phyloP scores from a whole-genome alignment of 2,888 invertebrate genomes.

The Cerastis leucographa region DNA sequence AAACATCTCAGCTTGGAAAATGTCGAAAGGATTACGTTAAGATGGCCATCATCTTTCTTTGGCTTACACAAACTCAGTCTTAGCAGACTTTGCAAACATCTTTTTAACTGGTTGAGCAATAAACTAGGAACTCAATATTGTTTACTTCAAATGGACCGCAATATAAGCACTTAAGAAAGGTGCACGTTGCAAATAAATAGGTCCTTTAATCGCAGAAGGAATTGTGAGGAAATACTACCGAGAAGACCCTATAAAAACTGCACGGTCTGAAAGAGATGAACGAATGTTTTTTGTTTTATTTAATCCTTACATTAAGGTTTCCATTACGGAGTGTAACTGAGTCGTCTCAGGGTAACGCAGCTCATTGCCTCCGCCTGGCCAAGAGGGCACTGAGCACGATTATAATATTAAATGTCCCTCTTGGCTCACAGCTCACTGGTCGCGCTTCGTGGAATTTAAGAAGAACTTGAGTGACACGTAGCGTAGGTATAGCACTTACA shows the following conservation, averaged over 20 bases:
- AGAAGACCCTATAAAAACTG: neutral
- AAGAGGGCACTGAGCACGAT: conserved; percentile 34
- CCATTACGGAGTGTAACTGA: conserved; percentile 45
- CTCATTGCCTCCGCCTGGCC: conserved; percentile 33
- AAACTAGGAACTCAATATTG: conserved; percentile 36
- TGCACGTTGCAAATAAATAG: conserved; percentile 17
- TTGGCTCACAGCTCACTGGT: conserved; percentile 25
- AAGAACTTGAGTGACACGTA: conserved; percentile 48
- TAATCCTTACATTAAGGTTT: conserved; percentile 25
- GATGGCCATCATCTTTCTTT: conserved; percentile 38
- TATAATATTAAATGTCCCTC: conserved; percentile 54
- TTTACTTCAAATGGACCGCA: conserved; percentile 51
- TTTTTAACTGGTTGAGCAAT: conserved; percentile 39
- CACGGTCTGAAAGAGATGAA: conserved; percentile 13
- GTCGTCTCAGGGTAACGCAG: conserved; percentile 26
- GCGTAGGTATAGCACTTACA: conserved; percentile 25
- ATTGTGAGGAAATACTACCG: neutral
- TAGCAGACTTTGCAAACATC: neutral
- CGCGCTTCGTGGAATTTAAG: conserved; percentile 49
- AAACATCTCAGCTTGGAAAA: conserved; percentile 42
- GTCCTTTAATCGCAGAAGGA: neutral
- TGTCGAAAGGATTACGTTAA: conserved; percentile 26
- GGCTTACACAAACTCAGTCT: conserved; percentile 17
- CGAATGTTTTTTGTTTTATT: conserved; percentile 24
- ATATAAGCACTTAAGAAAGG: conserved; percentile 17